Base-by-base conservation (phyloP, 2,113 vertebrate genomes). In the Cranoglanis bouderius region DNA sequence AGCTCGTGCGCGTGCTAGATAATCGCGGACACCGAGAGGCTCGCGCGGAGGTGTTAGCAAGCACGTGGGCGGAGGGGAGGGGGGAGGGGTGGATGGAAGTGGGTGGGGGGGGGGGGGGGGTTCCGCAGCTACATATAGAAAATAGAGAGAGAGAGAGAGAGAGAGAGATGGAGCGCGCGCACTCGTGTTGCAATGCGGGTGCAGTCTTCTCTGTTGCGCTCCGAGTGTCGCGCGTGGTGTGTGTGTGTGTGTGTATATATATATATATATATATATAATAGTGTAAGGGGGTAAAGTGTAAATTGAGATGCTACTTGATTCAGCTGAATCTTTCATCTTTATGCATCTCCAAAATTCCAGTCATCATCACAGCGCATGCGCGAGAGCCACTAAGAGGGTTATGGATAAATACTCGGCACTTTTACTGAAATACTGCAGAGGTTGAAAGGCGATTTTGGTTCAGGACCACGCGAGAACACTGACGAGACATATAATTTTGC, bases 161-260 rank as follows among this genome's bases (percentile, higher is more conserved):
- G 63, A 67, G n/a, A 14, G 63, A n/a, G 63, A 67, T 0, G 4
- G 35, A 74, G 70, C 70, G 35, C 35, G 70, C 70, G 19, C 70
- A 74, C 70, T 74, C 18, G 18, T 74, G 70, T 74, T 75, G 40
- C 74, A 77, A 77, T 77, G 74, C 74, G 74, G 43, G 46, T 80
- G 46, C 43, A 80, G 38, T 43, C 38, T 12, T 29, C 75, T 43
- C 70, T 38, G 70, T 74, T 29, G 74, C 40, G 29, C 10, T 24
- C 21, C 40, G 21, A 46, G 74, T 46, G 74, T 12, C 24, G 43
- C 12, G 40, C 74, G 21, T 46, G 72, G 35, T 38, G 63, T 32
- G n/a, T 2, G 21, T 24, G 57, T 35, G 32, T 70, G 32, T 35
- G 63, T 13, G 61, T 2, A 12, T 1, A 1, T 4, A 74, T n/a